Base-by-base conservation (phyloP, 2,888 invertebrate genomes). In the Phytoseiulus persimilis region DNA sequence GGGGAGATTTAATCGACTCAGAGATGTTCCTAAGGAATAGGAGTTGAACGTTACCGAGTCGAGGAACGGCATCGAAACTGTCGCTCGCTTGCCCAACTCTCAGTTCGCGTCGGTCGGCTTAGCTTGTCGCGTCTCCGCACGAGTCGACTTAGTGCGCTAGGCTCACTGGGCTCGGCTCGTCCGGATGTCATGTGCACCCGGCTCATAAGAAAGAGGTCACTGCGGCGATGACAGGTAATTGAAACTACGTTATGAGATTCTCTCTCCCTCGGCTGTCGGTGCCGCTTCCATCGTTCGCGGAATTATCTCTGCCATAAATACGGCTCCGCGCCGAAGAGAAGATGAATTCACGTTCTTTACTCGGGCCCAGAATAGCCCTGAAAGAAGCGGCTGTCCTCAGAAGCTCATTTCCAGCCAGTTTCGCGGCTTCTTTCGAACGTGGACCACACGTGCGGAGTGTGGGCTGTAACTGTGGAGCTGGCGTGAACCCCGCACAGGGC, bases 201-300 rank as follows among this genome's bases (percentile, higher is more conserved):
- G 65, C 65, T 65, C 65, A 65, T 65, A 65, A 65, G 65, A 65
- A 65, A 65, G 65, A 65, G 65, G 65, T 65, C 65, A 65, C 65
- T 18, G 65, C 65, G 65, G 18, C 65, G 65, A 65, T 65, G 65
- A 65, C 65, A 65, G 65, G 65, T 65, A 65, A 65, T 65, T 65
- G 65, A 65, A 65, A 65, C 65, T 65, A 65, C 65, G 65, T 65
- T 65, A 65, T 65, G 65, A 65, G 65, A 65, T 65, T 65, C 65
- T 65, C 65, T 23, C 65, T 65, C 65, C 2, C 65, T 65, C 65
- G 65, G 65, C 28, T 65, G 65, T 65, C 65, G 65, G 14, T 65
- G 65, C 65, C 65, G 65, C 65, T 65, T 65, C 65, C 65, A 28
- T 65, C 65, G 65, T 28, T 18, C 65, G 65, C 65, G 65, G 65